Base-by-base conservation (phyloP, 2,113 vertebrate genomes). In the Amphiprion ocellaris region DNA sequence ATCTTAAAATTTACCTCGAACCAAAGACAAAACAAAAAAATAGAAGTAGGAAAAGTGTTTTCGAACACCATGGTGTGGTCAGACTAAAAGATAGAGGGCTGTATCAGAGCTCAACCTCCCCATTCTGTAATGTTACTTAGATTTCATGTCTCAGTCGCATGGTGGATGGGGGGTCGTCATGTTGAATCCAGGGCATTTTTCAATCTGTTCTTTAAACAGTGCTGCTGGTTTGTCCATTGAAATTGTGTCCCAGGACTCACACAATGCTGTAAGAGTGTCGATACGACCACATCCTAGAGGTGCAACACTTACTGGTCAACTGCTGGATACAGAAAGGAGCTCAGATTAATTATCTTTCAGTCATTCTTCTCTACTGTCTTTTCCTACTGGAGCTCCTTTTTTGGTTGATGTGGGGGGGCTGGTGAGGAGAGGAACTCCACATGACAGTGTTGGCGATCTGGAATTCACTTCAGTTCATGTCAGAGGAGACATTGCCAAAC, bases 401-500 rank as follows among this genome's bases (percentile, higher is more conserved):
- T 63, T 47, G 55, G 71, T 63, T 10, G 56, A 46, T 19, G 46
- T 58, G 46, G 37, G 6, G 37, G 47, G 62, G 64, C 54, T 64
- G 0, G 54, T 52, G 55, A 21, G 28, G 28, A 66, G 62, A 61
- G n/a, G 52, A 44, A 3, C 56, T 75, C 82, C 82, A 69, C 10
- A 37, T 41, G 52, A 79, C 79, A 74, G 74, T 79, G 79, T 49
- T 74, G 56, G 14, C n/a, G 61, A 41, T n/a, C 50, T 39, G 73
- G 63, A 66, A 55, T 50, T 78, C 30, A 28, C 52, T 79, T 79
- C 76, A 77, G 78, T 69, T 90, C 79, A 60, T 26, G 68, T 79
- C 71, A 63, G 21, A 74, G 26, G 44, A 80, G 73, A 84, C 76
- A 77, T 76, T 83, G 79, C 79, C 89, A 88, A 89, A 86, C 87